These are phyloP conservation scores for Chrysomela aeneicollis DNA, from an alignment of 2,888 invertebrate genomes.

Conservation along the genomic window DNA sequence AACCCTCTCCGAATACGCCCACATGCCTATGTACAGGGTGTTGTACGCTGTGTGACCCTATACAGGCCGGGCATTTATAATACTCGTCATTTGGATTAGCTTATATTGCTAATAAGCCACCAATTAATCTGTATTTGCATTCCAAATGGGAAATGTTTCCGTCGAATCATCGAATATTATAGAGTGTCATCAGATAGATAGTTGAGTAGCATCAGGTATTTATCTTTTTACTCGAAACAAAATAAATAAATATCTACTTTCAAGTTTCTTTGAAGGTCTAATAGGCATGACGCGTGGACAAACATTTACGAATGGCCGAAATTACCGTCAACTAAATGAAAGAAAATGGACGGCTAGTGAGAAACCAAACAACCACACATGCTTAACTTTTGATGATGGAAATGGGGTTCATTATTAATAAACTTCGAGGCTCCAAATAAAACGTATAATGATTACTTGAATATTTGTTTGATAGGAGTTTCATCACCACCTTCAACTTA, in stretches of 20 bases:
- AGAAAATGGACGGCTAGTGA: neutral
- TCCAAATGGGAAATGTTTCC: neutral
- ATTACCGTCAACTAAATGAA: constrained; percentile 11
- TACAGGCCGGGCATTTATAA: neutral
- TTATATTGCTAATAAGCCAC: too few species aligned
- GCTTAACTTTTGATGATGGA: neutral
- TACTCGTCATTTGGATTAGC: neutral
- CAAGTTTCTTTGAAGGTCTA: constrained; percentile 52
- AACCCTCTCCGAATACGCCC: neutral
- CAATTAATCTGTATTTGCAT: neutral
- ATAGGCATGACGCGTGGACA: constrained; percentile 51
- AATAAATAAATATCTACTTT: neutral
- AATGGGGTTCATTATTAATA: constrained; percentile 6
- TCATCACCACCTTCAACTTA: too few species aligned
- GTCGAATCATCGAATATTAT: neutral
- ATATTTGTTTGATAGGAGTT: too few species aligned
- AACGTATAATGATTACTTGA: too few species aligned
- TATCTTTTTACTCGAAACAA: neutral
- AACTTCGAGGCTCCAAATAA: neutral
- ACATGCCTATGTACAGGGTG: neutral
- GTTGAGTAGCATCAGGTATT: neutral
- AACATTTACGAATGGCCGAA: constrained; percentile 15
- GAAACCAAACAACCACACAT: constrained; percentile 10
- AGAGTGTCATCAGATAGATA: neutral
- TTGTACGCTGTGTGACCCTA: too few species aligned